These are phyloP conservation scores for Dilophus febrilis DNA, from an alignment of 2,888 invertebrate species.

Conservation along the genomic window DNA sequence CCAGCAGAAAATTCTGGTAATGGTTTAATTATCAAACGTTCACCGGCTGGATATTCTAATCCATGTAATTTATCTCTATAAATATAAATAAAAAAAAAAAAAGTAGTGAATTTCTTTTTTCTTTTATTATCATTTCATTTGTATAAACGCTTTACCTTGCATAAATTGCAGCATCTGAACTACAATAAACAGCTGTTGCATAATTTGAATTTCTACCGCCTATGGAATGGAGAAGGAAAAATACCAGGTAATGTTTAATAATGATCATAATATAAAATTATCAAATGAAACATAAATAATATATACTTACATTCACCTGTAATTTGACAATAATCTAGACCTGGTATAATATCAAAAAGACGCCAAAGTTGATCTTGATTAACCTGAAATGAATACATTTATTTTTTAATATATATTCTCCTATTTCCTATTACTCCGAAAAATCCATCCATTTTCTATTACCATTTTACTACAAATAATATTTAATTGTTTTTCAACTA, in stretches of 20 bases:
- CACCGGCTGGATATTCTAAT: conserved; percentile 83
- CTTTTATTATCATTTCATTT: not conserved
- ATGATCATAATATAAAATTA: not conserved
- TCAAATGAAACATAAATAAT: not conserved
- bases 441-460: not conserved
- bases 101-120: conserved; percentile 15
- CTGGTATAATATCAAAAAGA: conserved; percentile 75
- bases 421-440: no score
- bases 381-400: conserved; percentile 15
- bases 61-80: conserved; percentile 75
- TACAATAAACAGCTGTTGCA: conserved; percentile 53
- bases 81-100: conserved; percentile 31
- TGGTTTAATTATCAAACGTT: conserved; percentile 43
- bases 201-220: conserved; percentile 29
- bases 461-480: conserved; percentile 52
- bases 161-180: conserved; percentile 45
- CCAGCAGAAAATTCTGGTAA: conserved; percentile 9
- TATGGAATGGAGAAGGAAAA: conserved; percentile 7
- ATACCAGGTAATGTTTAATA: conserved; percentile 1
- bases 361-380: conserved; percentile 64
- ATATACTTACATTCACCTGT: conserved; percentile 26
- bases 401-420: not conserved
- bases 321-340: conserved; percentile 44
- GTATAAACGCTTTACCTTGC: conserved; percentile 24
- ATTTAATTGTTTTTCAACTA: conserved; percentile 39